These are phyloP conservation scores for Pardalotus punctatus DNA, from an alignment of 2,113 vertebrate species.

Conservation along the genomic window DNA sequence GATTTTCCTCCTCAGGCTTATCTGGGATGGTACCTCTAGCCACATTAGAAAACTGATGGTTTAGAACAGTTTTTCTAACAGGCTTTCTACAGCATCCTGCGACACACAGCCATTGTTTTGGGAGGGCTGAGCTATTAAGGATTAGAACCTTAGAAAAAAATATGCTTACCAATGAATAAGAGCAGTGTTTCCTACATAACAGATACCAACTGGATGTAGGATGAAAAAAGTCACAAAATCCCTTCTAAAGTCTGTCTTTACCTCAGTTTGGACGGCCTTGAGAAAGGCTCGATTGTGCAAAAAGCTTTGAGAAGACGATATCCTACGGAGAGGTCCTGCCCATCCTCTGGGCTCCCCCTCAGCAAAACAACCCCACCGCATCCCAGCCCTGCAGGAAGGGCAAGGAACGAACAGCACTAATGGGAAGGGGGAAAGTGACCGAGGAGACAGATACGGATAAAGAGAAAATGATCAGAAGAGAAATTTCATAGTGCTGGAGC, in stretches of 20 bases:
- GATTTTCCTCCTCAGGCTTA: slow-evolving; percentile 62
- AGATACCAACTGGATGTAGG: neutral
- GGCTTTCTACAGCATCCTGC: neutral
- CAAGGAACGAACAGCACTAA: neutral
- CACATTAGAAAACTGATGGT: neutral
- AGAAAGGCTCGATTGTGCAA: neutral
- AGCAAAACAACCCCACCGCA: neutral
- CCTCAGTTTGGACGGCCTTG: neutral
- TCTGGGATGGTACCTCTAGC: slow-evolving; percentile 25
- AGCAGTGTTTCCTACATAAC: neutral
- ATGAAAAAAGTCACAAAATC: neutral
- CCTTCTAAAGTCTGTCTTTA: neutral
- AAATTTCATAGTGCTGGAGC: neutral
- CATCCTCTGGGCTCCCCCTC: neutral
- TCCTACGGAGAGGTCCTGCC: neutral
- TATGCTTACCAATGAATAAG: neutral
- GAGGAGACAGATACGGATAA: neutral
- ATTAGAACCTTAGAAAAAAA: neutral
- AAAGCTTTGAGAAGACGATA: neutral
- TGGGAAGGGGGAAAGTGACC: neutral
- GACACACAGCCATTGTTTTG: neutral
- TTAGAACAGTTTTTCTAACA: slow-evolving; percentile 30
- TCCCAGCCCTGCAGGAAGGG: neutral
- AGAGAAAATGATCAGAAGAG: neutral
- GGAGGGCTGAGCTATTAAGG: neutral